Percentiles rank a stretch among this genome's conserved stretches.
These are phyloP conservation scores for Neopipo cinnamomea DNA, from an alignment of 2,113 vertebrate genomes.

Conservation along the genomic window DNA sequence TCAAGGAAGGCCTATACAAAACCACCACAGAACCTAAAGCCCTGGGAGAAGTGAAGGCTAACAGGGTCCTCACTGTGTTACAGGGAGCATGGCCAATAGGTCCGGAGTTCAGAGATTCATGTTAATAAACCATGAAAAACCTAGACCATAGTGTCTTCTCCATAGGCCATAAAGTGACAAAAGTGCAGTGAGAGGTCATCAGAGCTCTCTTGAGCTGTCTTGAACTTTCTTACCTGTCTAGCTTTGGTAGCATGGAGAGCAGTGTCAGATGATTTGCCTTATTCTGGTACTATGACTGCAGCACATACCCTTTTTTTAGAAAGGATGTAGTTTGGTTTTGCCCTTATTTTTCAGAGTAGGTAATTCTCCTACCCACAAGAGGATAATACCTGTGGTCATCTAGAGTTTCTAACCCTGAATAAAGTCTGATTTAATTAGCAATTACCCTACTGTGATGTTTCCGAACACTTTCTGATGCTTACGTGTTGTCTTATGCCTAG, in stretches of 20 bases:
- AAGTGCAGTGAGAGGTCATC: background rate
- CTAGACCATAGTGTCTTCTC: background rate
- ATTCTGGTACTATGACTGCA: background rate
- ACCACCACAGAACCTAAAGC: no score
- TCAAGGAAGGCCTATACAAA: no score
- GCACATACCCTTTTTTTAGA: background rate
- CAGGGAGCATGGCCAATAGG: background rate
- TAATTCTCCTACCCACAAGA: background rate
- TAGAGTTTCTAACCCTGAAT: background rate
- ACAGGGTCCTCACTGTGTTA: background rate
- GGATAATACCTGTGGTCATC: background rate
- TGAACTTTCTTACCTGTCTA: background rate
- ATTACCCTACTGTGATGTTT: background rate
- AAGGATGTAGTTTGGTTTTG: background rate
- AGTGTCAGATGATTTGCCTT: background rate
- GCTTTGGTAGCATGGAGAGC: background rate
- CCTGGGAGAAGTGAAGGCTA: background rate
- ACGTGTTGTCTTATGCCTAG: background rate
- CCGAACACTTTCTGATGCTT: background rate
- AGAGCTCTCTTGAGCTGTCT: background rate
- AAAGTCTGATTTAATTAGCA: background rate
- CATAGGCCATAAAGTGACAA: background rate
- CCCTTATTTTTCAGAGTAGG: background rate
- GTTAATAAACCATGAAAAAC: background rate
- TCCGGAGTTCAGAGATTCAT: background rate